Percentiles rank a stretch among this genome's conserved stretches.
Conservation (phyloP, 2,797 vertebrate genomes). For the Geotrypetes seraphini region DNA sequence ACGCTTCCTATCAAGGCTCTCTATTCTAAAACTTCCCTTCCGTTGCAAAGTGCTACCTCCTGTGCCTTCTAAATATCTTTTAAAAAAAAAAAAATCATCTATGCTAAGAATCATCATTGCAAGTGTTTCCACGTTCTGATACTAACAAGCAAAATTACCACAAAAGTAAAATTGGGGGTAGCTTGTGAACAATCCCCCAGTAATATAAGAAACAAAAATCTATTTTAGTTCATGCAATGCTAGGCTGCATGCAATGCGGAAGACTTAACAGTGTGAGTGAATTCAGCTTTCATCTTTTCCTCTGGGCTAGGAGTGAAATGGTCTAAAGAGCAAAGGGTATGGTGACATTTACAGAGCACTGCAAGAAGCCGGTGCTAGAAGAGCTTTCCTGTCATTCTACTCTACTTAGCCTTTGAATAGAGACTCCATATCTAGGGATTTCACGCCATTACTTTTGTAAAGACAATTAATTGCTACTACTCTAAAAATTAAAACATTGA, state of each 20-base stretch:
- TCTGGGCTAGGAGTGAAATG: conserved; percentile 20
- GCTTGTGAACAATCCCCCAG: no score
- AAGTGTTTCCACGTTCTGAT: no score
- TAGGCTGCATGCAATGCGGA: conserved; percentile 7
- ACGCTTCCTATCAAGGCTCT: no score
- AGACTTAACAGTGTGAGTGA: conserved; percentile 8
- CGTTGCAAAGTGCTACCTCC: no score
- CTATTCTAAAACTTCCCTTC: no score
- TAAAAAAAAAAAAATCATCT: no score
- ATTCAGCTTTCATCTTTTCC: conserved; percentile 19
- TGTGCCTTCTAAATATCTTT: no score
- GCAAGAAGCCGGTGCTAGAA: conserved; percentile 15
- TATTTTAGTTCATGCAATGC: conserved; percentile 7
- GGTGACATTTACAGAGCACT: conserved; percentile 17
- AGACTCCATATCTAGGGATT: conserved; percentile 14
- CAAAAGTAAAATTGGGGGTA: no score
- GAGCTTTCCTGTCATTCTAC: conserved; percentile 18
- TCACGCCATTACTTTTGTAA: conserved; percentile 9
- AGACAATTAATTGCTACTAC: conserved; percentile 14
- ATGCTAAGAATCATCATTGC: no score
- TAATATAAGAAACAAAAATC: no score
- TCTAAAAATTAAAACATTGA: conserved; percentile 15
- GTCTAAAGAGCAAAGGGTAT: conserved; percentile 17
- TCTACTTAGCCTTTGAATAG: conserved; percentile 20
- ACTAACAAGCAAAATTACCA: no score